A percentile compares a stretch with the other conserved stretches of the same genome.
Evolutionary conservation across 2,888 invertebrate species (phyloP).

Genomic region (Sesia bembeciformis): DNA sequence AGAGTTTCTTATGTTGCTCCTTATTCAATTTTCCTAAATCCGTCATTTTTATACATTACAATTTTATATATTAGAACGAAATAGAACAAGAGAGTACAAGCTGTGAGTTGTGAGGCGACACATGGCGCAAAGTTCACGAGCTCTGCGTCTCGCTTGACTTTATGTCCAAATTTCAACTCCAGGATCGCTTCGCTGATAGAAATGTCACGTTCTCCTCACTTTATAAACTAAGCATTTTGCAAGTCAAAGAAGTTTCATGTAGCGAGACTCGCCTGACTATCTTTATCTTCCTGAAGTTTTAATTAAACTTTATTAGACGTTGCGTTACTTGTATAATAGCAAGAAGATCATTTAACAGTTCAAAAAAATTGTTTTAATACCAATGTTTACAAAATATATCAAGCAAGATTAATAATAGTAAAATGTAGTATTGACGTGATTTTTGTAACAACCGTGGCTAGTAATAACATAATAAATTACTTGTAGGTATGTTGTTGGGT

Average conservation of each 20-base stretch:
- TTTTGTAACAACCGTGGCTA: too few species aligned
- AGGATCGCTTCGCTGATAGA: constrained; percentile 25
- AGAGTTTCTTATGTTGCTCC: constrained; percentile 6
- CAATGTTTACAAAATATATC: too few species aligned
- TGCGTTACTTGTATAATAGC: too few species aligned
- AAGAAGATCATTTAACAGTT: not conserved
- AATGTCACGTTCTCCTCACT: constrained; percentile 32
- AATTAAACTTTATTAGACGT: constrained; percentile 30
- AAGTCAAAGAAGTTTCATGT: constrained; percentile 39
- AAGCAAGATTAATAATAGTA: too few species aligned
- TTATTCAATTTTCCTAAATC: not conserved
- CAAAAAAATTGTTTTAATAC: not conserved
- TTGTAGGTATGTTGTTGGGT: too few species aligned
- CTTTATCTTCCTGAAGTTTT: constrained; percentile 23
- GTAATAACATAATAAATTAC: too few species aligned
- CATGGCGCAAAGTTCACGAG: constrained; percentile 4
- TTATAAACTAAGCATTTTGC: constrained; percentile 37
- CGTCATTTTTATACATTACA: not conserved
- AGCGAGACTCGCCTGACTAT: constrained; percentile 20
- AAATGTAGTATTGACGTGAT: too few species aligned
- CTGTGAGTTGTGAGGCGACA: constrained; percentile 3
- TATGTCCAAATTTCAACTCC: constrained; percentile 24
- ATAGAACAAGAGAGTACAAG: not conserved
- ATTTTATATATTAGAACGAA: not conserved
- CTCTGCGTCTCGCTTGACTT: constrained; percentile 13